Evolutionary conservation across 2,797 vertebrate species (phyloP), one percentile per base, ranked within the genome.

Genomic region (Artibeus lituratus): DNA sequence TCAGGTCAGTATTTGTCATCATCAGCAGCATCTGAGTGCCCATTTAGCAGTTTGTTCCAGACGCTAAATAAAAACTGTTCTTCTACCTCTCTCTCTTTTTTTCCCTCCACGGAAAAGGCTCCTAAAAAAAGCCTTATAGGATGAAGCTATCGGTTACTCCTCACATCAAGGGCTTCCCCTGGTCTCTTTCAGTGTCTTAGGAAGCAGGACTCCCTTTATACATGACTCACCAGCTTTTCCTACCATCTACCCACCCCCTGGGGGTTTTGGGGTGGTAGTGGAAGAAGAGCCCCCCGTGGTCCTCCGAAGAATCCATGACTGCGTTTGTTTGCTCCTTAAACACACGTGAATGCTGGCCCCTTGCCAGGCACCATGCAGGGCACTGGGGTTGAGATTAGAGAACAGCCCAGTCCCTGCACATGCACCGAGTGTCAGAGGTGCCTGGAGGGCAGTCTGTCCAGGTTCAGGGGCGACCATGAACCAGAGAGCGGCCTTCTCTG

Each of bases 271-370:
- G 10, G 22, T 1, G 4, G 22, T 16, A 26, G 32, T 21, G 5
- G 3, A 35, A 16, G 9, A 16, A 70, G 37, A 7, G 16, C 39
- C 12, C 0, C 62, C 11, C 0, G 0, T 35, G 53, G 42, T 32
- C 80, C 93, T 57, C 55, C 89, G 69, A 4, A 0, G 51, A 80
- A 26, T 55, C 69, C 10, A 47, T 11, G 53, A 22, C 51, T 35
- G 0, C 62, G 4, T n/a, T 65, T 51, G 2, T 37, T 59, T n/a
- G 78, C 22, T 74, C 35, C 26, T 0, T 37, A 16, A 69, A 22
- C 32, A 9, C 1, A 10, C 0, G 0, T 5, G 76, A 39, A 39
- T 73, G 19, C 22, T 4, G 0, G 16, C 67, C n/a, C 29, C 4
- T 9, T 5, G 4, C 55, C 35, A 9, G 51, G 18, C 12, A 4